Evolutionary conservation across 2,113 vertebrate species (phyloP).

Genomic region (Manacus vitellinus): DNA sequence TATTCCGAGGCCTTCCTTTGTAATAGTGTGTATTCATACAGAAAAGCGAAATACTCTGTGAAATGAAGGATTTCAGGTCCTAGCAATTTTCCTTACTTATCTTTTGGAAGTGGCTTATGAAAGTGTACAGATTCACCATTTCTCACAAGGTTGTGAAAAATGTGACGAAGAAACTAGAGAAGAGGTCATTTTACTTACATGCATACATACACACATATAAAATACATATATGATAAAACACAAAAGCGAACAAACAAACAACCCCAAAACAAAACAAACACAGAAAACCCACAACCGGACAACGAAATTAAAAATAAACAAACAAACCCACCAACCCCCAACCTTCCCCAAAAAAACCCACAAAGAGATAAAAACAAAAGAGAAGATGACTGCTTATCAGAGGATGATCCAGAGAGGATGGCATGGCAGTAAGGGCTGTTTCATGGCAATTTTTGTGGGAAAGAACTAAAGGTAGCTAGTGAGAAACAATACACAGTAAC

Average conservation of each 20-base stretch:
- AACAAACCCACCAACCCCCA: fast-evolving
- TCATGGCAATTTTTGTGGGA: background rate
- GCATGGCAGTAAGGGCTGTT: background rate
- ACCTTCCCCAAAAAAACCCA: no score
- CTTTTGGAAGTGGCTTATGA: background rate
- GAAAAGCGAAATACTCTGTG: background rate
- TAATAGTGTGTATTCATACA: background rate
- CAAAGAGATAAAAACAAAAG: background rate
- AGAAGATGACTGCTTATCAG: background rate
- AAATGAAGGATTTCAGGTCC: background rate
- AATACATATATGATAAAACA: background rate
- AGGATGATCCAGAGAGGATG: background rate
- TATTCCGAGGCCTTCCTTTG: background rate
- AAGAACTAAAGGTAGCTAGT: background rate
- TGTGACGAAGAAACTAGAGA: background rate
- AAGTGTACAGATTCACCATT: background rate
- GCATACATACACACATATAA: background rate
- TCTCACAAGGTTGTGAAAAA: background rate
- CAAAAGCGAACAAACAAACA: background rate
- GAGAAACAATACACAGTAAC: background rate
- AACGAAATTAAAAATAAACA: background rate
- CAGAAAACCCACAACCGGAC: background rate
- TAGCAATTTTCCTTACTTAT: background rate
- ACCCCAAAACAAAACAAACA: background rate
- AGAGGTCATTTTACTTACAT: background rate